Base-by-base conservation (phyloP, 2,113 vertebrate genomes). In the Crotophaga sulcirostris region DNA sequence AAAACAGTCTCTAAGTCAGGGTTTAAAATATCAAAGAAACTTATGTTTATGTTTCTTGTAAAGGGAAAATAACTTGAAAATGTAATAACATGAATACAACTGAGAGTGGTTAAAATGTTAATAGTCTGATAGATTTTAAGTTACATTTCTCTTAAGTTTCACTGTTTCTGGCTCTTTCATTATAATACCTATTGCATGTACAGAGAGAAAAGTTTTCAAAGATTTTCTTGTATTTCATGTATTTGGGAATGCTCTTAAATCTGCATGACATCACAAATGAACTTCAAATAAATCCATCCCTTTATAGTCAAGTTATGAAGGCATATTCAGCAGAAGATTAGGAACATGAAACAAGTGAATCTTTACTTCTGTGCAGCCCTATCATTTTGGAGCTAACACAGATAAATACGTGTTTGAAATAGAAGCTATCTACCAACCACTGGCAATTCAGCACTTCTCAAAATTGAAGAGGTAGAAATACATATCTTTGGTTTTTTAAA, bases 321-420 rank as follows among this genome's bases (percentile, higher is more conserved):
- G 82, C 51, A 68, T 93, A 87, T 92, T 87, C 88, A 66, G 62
- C 66, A 84, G 86, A 92, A 93, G 93, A 89, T 93, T 89, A 95
- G 84, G 45, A 87, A 38, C 80, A 55, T 94, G 92, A 92, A 92
- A 86, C 90, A 87, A 93, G 76, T 64, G 90, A 90, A 51, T 94
- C 19, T 49, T 95, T 84, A 45, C 68, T 93, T 87, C n/a, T 72
- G 45, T 91, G 69, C 76, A 87, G 93, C 92, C 86, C 88, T 93
- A 89, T 96, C 90, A 89, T 93, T 97, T 86, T 87, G 62, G 73
- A 90, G 90, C 92, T 96, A 78, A 81, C 81, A 77, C 79, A 92
- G 92, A 95, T 96, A 96, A 96, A 90, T 93, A 86, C 11, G 86
- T 93, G 92, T 94, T 96, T 96, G 94, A 96, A 95, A 92, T 42